Base-by-base conservation (phyloP, 2,797 vertebrate genomes). In the Propithecus perrieri region DNA sequence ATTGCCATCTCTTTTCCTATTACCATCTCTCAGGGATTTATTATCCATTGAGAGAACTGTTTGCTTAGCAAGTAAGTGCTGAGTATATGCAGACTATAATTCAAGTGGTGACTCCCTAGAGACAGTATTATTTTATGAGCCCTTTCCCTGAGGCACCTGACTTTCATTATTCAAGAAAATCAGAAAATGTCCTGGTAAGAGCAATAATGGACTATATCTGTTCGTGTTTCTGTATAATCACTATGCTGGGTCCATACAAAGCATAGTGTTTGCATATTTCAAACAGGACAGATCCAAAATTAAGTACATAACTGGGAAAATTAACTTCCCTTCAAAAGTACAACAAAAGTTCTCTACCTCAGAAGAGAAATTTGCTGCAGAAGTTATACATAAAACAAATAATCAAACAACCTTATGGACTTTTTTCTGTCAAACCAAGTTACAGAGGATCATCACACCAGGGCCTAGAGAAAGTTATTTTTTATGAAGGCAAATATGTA, bases 1-100 rank as follows among this genome's bases (percentile, higher is more conserved):
- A 18, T 78, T 33, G 4, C 41, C 10, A 67, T 85, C 30, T n/a
- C 41, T 88, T 93, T 38, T 87, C 80, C 59, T 46, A 85, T 57
- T 85, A 92, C 10, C 38, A n/a, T 46, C 67, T 96, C 57, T 74
- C 22, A 65, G 67, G 50, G 65, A 93, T 92, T 96, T 96, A 95
- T 92, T 95, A 86, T 65, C 20, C 61, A 90, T 24, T 72, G 80
- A 95, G 65, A 96, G 22, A 87, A 95, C 6, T 84, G 59, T 92
- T 97, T 94, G 48, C 88, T 96, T 81, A 96, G 35, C 80, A 97
- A 97, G 48, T 96, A 91, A 96, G 55, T 88, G n/a, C 69, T 83
- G 96, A 81, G 57, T 87, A 93, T 89, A 79, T 72, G 43, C 81
- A 92, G 43, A 76, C 46, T 91, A 91, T 96, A 96, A 88, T 91